Evolutionary conservation across 2,797 vertebrate species (phyloP), one percentile per base, ranked within the genome.

Genomic region (Acestrorhynchus altus): DNA sequence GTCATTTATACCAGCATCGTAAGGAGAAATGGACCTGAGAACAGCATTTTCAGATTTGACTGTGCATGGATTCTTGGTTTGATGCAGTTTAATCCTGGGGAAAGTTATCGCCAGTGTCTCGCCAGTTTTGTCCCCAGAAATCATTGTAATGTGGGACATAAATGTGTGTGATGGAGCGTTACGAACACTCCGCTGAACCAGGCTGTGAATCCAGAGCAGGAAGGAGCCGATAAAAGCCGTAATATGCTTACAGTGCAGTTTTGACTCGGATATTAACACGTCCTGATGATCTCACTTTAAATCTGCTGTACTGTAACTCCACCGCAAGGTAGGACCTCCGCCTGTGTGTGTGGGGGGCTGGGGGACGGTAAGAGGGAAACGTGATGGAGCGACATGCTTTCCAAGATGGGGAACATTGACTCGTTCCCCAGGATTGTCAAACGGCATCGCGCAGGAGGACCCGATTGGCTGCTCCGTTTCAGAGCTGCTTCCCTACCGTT

Each of bases 381-480:
- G n/a, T n/a, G n/a, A 35, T 35, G 31, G 2, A 2, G 6, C 31
- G 2, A 35, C 31, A 35, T 28, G 72, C 31, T 56, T 66, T 57
- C 63, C 18, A n/a, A 49, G 66, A 49, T 31, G 74, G 40, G 60
- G 64, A 61, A 20, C 16, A 18, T 77, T 70, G 52, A 52, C 57
- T 63, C 75, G 46, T 52, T 42, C 22, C 9, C 20, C 63, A 35
- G 10, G 31, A 42, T 51, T 70, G 75, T 77, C 75, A 70, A 24
- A 28, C 49, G 16, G 20, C 46, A 77, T 77, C 75, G 28, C 20
- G 13, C n/a, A n/a, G 56, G 24, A 70, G 46, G 75, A 60, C 31
- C 46, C 67, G 3, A 61, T 63, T 68, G 75, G 57, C 57, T 63
- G 57, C 52, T 40, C 52, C 67, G 61, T 49, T 70, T 70, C 67